Evolutionary conservation across 2,888 invertebrate species (phyloP), one percentile per base, ranked within the genome.

Genomic region (Athalia circularis): DNA sequence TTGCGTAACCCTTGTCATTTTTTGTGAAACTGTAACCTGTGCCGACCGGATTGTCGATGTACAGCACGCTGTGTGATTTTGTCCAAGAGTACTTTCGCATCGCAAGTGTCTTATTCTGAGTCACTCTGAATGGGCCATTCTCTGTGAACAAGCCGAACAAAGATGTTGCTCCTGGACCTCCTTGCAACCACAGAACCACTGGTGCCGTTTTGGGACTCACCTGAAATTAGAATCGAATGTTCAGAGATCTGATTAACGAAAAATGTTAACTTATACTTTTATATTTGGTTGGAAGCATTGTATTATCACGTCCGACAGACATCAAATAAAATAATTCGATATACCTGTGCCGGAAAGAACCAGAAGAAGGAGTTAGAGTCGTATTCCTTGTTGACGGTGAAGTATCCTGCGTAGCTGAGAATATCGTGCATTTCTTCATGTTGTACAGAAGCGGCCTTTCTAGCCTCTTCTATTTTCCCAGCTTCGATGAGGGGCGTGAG

Each of bases 31-130:
- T 98, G 88, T 95, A 98, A 0, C 98, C 98, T 3, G 97, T 95
- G 2, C 97, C 97, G 0, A 96, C 98, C 0, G 98, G 98, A 90
- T 97, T 98, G 89, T 98, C 98, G 78, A 98, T 95, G 88, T 96
- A 98, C 77, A 98, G 93, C 62, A 98, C 90, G 83, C 95, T 94
- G 88, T 96, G 96, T 8, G 93, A 94, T 61, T 93, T 90, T 77
- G 94, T 95, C 98, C 98, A 98, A 7, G 95, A 93, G 84, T 94
- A 95, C 83, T 95, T 93, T 61, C 96, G 92, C 81, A 93, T 91
- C 81, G 92, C 91, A 74, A 95, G 89, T 84, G 88, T 89, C 87
- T 91, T 87, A 62, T 90, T 90, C 6, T 83, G 83, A 70, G 92
- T 92, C 0, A 95, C 92, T 70, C 88, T 85, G 82, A 94, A 93